phyloP scores from a whole-genome alignment of 1,140 invertebrate genomes.

The Wasmannia auropunctata region DNA sequence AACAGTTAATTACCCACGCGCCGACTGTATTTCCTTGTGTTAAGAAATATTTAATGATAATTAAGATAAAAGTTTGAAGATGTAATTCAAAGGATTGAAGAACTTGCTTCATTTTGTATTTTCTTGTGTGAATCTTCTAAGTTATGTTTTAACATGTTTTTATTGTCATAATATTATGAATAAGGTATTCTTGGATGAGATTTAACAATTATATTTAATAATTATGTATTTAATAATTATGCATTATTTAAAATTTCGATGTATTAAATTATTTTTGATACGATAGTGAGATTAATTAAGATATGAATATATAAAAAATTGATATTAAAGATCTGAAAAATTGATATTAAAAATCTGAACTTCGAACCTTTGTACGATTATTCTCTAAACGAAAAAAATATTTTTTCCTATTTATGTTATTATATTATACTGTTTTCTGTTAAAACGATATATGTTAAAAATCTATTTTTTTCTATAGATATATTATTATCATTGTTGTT shows the following conservation, averaged over 20 bases:
- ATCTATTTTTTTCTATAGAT: background rate
- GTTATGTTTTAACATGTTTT: background rate
- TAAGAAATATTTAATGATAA: background rate
- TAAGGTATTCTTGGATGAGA: background rate
- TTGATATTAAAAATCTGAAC: background rate
- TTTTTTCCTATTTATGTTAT: too few species aligned
- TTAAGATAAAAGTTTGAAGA: constrained; percentile 5
- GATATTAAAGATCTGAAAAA: background rate
- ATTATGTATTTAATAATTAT: too few species aligned
- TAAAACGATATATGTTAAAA: background rate
- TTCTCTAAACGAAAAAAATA: background rate
- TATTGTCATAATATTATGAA: background rate
- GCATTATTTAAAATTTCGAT: background rate
- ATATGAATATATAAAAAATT: background rate
- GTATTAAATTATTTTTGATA: background rate
- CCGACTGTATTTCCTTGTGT: background rate
- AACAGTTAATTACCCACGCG: background rate
- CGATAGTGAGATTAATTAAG: background rate
- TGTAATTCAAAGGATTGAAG: background rate
- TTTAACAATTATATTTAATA: background rate
- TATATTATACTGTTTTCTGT: background rate
- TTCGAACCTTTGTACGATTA: background rate
- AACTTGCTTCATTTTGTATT: background rate
- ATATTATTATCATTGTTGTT: background rate
- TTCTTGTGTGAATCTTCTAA: background rate